Percentiles rank a stretch among this genome's conserved stretches.
Conservation (phyloP, 2,113 vertebrate species). For the Halichoeres trimaculatus region DNA sequence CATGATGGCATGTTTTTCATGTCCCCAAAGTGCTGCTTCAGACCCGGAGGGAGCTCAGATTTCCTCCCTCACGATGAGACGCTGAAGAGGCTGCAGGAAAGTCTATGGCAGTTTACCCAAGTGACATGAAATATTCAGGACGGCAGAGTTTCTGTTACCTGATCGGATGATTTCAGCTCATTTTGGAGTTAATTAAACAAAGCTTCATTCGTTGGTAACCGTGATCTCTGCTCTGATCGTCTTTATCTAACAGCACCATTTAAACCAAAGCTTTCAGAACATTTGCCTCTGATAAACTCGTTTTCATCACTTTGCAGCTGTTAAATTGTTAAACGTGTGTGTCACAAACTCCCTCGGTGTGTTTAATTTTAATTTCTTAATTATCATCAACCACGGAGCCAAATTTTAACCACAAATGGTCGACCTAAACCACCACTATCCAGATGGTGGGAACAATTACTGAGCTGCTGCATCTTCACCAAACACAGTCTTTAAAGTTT, state of each 20-base stretch:
- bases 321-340: no score
- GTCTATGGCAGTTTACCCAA: neutral
- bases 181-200: no score
- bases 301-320: neutral
- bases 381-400: neutral
- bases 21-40: neutral
- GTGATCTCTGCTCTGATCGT: no score
- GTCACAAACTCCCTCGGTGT: neutral
- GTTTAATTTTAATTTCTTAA: neutral
- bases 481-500: neutral
- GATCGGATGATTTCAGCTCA: neutral
- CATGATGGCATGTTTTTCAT: neutral
- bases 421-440: neutral
- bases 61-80: neutral
- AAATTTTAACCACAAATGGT: neutral
- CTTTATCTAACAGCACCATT: neutral
- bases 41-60: neutral
- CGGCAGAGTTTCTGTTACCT: no score
- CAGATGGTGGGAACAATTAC: neutral
- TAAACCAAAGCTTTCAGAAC: neutral
- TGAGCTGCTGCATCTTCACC: neutral
- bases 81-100: neutral
- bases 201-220: no score
- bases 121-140: neutral
- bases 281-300: neutral